Base-by-base conservation (phyloP, 2,797 vertebrate species). In the Enteromius treurensis region DNA sequence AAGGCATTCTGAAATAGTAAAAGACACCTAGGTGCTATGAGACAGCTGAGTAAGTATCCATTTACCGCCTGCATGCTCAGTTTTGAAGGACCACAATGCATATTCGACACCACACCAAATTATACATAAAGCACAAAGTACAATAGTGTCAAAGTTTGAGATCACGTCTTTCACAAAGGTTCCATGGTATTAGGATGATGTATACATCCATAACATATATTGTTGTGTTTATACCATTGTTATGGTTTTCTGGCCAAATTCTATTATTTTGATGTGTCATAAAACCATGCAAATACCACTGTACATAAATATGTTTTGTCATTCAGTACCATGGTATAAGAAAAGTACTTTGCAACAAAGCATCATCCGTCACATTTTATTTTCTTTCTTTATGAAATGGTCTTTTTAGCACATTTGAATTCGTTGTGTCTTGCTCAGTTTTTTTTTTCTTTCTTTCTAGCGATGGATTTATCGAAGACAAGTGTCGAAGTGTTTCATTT, bases 1-100 rank as follows among this genome's bases (percentile, higher is more conserved):
- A 91, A 88, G 87, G 89, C 91, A 92, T 93, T 93, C 92, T 85
- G 51, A 87, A 91, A 88, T 86, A 82, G 90, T 85, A 90, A 88
- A 88, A 9, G 79, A 86, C 70, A 88, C 90, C 60, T 75, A 82
- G 87, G 75, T 70, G 21, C 62, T 93, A 62, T 80, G 79, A 62
- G 81, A 84, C 64, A 15, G 69, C 45, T 60, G 81, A 23, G 26
- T 45, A 79, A 87, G 70, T 82, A 67, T 84, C 70, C 13, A 85
- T 73, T 74, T 23, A 73, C 62, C 15, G 74, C 55, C 40, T 29
- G 9, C 42, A 65, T 58, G 11, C 67, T 45, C 60, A 58, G 47
- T 47, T n/a, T 47, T 68, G 26, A 77, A 76, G 60, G 80, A 53
- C 60, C 42, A 64, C 71, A 76, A 37, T 15, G 13, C 62, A 34